Percentiles rank a stretch among this genome's conserved stretches.
Evolutionary conservation across 1,140 invertebrate species (phyloP).

Genomic region (Spodoptera litura): DNA sequence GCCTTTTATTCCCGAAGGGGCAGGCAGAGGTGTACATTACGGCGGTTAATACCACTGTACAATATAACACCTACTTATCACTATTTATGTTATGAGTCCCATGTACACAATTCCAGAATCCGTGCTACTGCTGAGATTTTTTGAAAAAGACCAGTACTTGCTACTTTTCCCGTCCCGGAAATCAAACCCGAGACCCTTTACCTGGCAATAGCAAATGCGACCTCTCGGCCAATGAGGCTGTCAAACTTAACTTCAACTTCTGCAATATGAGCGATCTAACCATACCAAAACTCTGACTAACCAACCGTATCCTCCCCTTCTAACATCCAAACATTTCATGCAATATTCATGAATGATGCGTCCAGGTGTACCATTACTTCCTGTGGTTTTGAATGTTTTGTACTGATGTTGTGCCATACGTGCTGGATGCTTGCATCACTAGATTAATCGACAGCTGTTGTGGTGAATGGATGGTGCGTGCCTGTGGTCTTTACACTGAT

Average conservation of each 20-base stretch:
- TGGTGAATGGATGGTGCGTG: slow-evolving; percentile 11
- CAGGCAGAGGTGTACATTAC: too few species aligned
- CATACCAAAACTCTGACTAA: background rate
- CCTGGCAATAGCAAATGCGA: too few species aligned
- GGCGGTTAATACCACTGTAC: too few species aligned
- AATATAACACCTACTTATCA: too few species aligned
- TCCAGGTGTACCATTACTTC: slow-evolving; percentile 48
- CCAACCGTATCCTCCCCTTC: background rate
- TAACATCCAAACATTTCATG: slow-evolving; percentile 20
- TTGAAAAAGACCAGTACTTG: too few species aligned
- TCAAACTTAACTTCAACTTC: background rate
- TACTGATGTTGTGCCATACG: slow-evolving; percentile 32
- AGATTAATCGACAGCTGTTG: slow-evolving; percentile 15
- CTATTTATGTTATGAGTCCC: too few species aligned
- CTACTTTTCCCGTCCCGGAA: too few species aligned
- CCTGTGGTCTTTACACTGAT: background rate
- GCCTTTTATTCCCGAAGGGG: too few species aligned
- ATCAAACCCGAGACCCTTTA: too few species aligned
- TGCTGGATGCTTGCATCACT: background rate
- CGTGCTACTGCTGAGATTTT: too few species aligned
- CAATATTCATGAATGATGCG: slow-evolving; percentile 47
- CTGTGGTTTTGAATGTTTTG: slow-evolving; percentile 47
- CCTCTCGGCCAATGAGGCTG: background rate
- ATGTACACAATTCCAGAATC: too few species aligned
- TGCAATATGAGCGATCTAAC: too few species aligned